A percentile compares a stretch with the other conserved stretches of the same genome.
Conservation (phyloP, 2,113 vertebrate species). For the Rissa tridactyla region DNA sequence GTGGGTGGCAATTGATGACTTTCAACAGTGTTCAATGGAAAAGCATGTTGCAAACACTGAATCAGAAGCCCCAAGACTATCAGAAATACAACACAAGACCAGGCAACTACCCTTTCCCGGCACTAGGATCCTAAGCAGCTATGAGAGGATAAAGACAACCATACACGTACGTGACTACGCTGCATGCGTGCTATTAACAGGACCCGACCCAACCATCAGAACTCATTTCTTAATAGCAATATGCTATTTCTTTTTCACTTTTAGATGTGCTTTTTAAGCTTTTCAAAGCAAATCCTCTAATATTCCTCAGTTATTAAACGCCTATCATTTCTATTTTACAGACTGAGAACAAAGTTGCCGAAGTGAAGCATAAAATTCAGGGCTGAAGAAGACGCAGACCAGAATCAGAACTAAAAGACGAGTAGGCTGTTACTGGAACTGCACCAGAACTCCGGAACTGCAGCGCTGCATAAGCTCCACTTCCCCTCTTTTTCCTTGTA, state of each 20-base stretch:
- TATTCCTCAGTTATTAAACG: background rate
- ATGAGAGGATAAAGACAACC: background rate
- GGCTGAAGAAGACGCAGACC: background rate
- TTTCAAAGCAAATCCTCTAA: background rate
- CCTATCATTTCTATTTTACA: background rate
- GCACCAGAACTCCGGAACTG: background rate
- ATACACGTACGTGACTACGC: rapidly evolving
- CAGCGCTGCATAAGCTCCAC: background rate
- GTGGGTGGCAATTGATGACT: background rate
- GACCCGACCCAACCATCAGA: background rate
- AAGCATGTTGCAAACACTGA: background rate
- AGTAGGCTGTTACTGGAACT: background rate
- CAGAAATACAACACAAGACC: background rate
- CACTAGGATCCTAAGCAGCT: background rate
- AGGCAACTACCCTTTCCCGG: background rate
- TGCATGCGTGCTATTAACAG: background rate
- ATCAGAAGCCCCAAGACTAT: background rate
- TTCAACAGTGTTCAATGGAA: background rate
- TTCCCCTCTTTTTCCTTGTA: background rate
- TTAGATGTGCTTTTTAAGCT: background rate
- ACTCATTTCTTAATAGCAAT: background rate
- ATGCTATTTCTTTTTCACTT: background rate
- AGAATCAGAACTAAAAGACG: background rate
- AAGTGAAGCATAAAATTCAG: background rate
- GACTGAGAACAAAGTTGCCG: background rate